phyloP scores from a whole-genome alignment of 2,797 vertebrate genomes.

The Lacerta viridis region DNA sequence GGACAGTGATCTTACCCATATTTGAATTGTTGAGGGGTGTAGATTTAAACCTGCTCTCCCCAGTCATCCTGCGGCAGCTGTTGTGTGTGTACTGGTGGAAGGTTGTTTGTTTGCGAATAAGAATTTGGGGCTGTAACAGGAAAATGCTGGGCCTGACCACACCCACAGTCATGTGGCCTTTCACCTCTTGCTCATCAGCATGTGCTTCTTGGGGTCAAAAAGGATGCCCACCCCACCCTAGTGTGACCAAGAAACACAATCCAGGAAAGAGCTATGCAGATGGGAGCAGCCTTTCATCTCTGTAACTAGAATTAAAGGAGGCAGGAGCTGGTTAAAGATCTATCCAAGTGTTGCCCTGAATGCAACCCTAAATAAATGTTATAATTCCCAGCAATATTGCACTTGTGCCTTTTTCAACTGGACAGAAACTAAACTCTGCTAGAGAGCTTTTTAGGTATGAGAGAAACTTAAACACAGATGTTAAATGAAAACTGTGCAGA shows the following conservation, averaged over 20 bases:
- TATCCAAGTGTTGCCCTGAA: neutral
- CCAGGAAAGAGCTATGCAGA: neutral
- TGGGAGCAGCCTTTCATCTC: neutral
- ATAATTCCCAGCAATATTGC: neutral
- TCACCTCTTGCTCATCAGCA: too few species aligned
- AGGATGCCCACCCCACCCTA: neutral
- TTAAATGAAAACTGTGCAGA: slow-evolving; percentile 8
- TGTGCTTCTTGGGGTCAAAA: too few species aligned
- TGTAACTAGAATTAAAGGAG: neutral
- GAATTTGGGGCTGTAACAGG: too few species aligned
- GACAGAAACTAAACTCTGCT: neutral
- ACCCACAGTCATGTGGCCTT: too few species aligned
- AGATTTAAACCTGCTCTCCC: too few species aligned
- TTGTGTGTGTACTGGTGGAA: too few species aligned
- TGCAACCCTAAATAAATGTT: neutral
- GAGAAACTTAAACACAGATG: slow-evolving; percentile 25
- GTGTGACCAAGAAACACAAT: neutral
- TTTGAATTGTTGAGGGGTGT: too few species aligned
- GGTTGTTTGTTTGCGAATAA: too few species aligned
- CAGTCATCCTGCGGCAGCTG: too few species aligned
- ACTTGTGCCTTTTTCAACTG: neutral
- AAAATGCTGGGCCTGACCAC: too few species aligned
- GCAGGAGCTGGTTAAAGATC: neutral
- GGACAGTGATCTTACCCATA: too few species aligned
- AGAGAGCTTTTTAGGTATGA: neutral